Evolutionary conservation across 2,888 invertebrate species (phyloP), one percentile per base, ranked within the genome.

Genomic region (Mythimna lalbum): DNA sequence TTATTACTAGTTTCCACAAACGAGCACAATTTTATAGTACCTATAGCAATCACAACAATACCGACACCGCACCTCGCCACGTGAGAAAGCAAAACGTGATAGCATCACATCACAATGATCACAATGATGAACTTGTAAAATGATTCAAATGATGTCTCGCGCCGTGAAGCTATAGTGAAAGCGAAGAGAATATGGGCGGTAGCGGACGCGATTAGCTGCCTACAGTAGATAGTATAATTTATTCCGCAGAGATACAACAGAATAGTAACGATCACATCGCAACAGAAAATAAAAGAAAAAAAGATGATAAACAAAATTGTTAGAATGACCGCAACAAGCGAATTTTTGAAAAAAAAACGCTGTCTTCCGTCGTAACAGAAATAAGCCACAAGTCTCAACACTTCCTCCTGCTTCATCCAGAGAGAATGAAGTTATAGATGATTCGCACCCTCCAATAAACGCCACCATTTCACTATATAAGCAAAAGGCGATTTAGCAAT

Each of bases 51-150:
- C 36, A 65, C 59, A 81, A 76, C 69, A 60, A 39, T 60, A 53
- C 57, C 12, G 21, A 52, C 55, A 63, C 19, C 61, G 36, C 31
- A 50, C 57, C 39, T 0, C 21, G 27, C 27, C 76, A 76, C 76
- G 76, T 76, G 76, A 80, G 76, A 67, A 74, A 66, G 53, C 33
- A n/a, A 74, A 79, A 69, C 78, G 70, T 81, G 81, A 69, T 76
- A 59, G 17, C 17, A 64, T 62, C 63, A 43, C 55, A 68, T 62
- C 52, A 39, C 53, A 52, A 49, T 49, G 50, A 63, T 68, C 56
- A 50, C 23, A 36, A 53, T 61, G 50, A 57, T 82, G 36, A 53
- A 73, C 57, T 79, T 59, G 57, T 53, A 33, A 43, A 82, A 65
- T 57, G 4, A 57, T 62, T 68, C 27, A 47, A 82, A 60, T 63